Percentiles rank a stretch among this genome's conserved stretches.
Conservation (phyloP, 2,797 vertebrate genomes). For the Siniperca scherzeri region DNA sequence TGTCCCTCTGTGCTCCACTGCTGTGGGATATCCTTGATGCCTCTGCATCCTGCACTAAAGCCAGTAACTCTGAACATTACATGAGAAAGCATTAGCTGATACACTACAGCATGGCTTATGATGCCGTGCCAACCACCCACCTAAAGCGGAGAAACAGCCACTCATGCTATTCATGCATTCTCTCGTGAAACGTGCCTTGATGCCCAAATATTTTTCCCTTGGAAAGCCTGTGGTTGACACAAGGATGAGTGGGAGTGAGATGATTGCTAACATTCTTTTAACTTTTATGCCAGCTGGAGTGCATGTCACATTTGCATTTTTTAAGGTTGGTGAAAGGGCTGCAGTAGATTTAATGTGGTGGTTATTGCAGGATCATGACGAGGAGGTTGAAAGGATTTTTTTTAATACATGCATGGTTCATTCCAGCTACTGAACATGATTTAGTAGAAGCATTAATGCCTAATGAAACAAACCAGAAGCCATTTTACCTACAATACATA, state of each 20-base stretch:
- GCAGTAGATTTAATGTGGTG: slow-evolving; percentile 61
- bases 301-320: slow-evolving; percentile 76
- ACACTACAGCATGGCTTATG: slow-evolving; percentile 60
- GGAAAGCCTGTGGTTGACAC: slow-evolving; percentile 82
- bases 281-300: slow-evolving; percentile 79
- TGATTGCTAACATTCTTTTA: slow-evolving; percentile 85
- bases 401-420: slow-evolving; percentile 34
- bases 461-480: slow-evolving; percentile 25
- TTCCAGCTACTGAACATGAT: slow-evolving; percentile 41
- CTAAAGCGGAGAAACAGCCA: slow-evolving; percentile 75
- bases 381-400: slow-evolving; percentile 20
- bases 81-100: slow-evolving; percentile 65
- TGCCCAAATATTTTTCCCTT: slow-evolving; percentile 80
- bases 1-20: slow-evolving; percentile 19
- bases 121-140: slow-evolving; percentile 73
- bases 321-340: slow-evolving; percentile 65
- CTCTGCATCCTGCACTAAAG: slow-evolving; percentile 41
- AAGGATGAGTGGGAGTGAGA: slow-evolving; percentile 86
- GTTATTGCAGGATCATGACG: slow-evolving; percentile 55
- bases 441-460: slow-evolving; percentile 24
- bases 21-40: slow-evolving; percentile 34
- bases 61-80: slow-evolving; percentile 33
- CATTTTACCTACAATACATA: not conserved
- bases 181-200: slow-evolving; percentile 77
- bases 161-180: slow-evolving; percentile 81